A percentile compares a stretch with the other conserved stretches of the same genome.
phyloP scores from a whole-genome alignment of 2,797 vertebrate genomes.

The Monodelphis domestica region DNA sequence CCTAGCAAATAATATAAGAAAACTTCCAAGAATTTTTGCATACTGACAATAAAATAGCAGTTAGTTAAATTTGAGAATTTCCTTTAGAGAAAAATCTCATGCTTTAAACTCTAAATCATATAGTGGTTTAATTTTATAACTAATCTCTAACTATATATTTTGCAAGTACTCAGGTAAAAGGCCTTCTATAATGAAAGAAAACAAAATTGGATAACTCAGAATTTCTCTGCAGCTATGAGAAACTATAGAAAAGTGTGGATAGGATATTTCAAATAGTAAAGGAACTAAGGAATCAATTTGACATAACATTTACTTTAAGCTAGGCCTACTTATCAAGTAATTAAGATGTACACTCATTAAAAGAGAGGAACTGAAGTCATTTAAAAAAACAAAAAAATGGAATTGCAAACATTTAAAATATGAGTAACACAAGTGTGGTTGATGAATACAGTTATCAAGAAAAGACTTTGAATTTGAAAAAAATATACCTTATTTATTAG shows the following conservation, averaged over 20 bases:
- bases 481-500: neutral
- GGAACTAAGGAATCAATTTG: neutral
- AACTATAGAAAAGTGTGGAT: neutral
- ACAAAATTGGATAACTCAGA: neutral
- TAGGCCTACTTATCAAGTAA: neutral
- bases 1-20: neutral
- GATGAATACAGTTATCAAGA: neutral
- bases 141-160: neutral
- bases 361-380: neutral
- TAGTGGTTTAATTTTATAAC: neutral
- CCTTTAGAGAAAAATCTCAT: neutral
- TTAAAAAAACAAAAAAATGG: neutral
- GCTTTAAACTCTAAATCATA: neutral
- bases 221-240: neutral
- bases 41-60: neutral
- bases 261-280: neutral
- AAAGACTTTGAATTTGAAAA: neutral
- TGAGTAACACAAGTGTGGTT: neutral
- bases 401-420: neutral
- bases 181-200: neutral
- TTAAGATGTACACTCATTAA: neutral
- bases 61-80: neutral
- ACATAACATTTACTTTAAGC: neutral
- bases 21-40: neutral
- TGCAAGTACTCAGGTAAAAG: neutral